A percentile compares a stretch with the other conserved stretches of the same genome.
These are phyloP conservation scores for Nasonovia ribisnigri DNA, from an alignment of 2,888 invertebrate genomes.

Conservation along the genomic window DNA sequence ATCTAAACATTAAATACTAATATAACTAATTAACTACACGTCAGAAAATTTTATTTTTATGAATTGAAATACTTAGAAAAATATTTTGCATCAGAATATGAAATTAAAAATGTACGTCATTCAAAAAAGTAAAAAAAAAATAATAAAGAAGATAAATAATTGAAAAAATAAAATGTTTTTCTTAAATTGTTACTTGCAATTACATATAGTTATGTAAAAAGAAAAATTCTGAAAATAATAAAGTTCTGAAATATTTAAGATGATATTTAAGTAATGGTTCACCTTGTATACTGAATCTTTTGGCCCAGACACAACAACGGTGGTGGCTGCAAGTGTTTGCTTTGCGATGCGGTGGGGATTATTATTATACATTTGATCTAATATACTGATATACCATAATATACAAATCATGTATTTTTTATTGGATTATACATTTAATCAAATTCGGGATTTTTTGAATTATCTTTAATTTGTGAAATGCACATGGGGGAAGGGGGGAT, in stretches of 20 bases:
- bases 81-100: neutral
- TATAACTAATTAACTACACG: neutral
- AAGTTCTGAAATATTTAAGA: neutral
- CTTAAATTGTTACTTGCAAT: neutral
- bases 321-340: neutral
- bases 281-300: neutral
- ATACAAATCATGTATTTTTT: no score
- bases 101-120: neutral
- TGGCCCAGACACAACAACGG: neutral
- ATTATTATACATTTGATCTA: neutral
- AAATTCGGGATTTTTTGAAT: no score
- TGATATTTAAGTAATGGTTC: neutral
- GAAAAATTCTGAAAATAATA: neutral
- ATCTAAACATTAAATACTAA: neutral
- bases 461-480: no score
- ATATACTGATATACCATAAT: no score
- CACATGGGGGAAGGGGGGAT: no score
- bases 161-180: neutral
- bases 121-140: neutral
- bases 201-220: neutral
- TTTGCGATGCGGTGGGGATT: neutral
- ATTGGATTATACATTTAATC: no score
- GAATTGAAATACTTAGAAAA: neutral
- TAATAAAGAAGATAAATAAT: neutral
- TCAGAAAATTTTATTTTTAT: neutral